A percentile compares a stretch with the other conserved stretches of the same genome.
These are phyloP conservation scores for Leptatherina wallacei DNA, from an alignment of 2,797 vertebrate genomes.

Conservation along the genomic window DNA sequence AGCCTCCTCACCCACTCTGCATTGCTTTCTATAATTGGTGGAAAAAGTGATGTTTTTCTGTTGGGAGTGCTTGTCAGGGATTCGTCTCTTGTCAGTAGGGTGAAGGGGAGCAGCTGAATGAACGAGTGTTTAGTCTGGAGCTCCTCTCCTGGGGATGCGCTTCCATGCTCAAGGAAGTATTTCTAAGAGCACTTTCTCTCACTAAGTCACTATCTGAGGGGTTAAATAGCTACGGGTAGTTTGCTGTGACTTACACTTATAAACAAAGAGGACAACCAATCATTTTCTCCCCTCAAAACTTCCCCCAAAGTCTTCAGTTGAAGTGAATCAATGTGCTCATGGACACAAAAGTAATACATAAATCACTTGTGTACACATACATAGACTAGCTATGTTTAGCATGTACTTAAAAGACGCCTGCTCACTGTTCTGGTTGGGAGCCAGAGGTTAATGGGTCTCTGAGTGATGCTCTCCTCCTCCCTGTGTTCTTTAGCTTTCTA, in stretches of 20 bases:
- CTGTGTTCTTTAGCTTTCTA: slow-evolving; percentile 65
- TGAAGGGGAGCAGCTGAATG: slow-evolving; percentile 89
- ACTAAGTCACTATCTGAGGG: slow-evolving; percentile 40
- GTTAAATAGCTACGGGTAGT: slow-evolving; percentile 44
- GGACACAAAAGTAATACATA: slow-evolving; percentile 45
- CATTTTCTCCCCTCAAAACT: slow-evolving; percentile 31
- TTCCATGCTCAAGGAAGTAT: slow-evolving; percentile 87
- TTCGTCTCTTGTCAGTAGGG: slow-evolving; percentile 87
- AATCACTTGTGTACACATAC: slow-evolving; percentile 57
- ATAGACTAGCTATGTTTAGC: slow-evolving; percentile 58
- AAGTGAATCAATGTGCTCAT: slow-evolving; percentile 31
- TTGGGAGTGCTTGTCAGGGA: slow-evolving; percentile 91
- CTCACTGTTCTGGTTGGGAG: slow-evolving; percentile 74
- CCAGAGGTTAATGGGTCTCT: slow-evolving; percentile 79
- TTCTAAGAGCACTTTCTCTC: slow-evolving; percentile 73
- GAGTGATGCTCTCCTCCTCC: slow-evolving; percentile 72
- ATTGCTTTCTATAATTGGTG: slow-evolving; percentile 86
- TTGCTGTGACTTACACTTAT: slow-evolving; percentile 37
- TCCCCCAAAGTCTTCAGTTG: slow-evolving; percentile 25
- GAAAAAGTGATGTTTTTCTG: slow-evolving; percentile 88
- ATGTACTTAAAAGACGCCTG: slow-evolving; percentile 64
- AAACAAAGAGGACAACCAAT: slow-evolving; percentile 19
- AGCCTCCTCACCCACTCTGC: slow-evolving; percentile 66
- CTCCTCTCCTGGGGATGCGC: slow-evolving; percentile 88
- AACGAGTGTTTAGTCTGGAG: slow-evolving; percentile 93